Evolutionary conservation across 2,113 vertebrate species (phyloP), one percentile per base, ranked within the genome.

Genomic region (Eira barbara): DNA sequence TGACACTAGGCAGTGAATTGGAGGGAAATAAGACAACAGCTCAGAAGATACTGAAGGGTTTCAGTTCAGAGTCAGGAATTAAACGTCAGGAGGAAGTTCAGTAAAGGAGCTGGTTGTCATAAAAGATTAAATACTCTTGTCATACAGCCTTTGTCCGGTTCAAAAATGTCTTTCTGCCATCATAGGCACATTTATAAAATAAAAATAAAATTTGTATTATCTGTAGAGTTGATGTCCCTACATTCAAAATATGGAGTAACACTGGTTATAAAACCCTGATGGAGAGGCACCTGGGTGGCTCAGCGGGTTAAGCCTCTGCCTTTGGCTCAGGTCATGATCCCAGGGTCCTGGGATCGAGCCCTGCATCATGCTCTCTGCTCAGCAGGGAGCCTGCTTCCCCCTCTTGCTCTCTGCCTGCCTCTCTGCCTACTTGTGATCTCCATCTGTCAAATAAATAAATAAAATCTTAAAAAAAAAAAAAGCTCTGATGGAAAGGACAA

Each of bases 61-160:
- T 67, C 78, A 21, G 18, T 89, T 88, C 92, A 17, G 76, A 95
- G 57, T 18, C 15, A 71, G 8, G 79, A 57, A 97, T 6, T 39
- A 7, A 61, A 78, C 42, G 12, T 96, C 42, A 96, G 67, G 55
- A 95, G 10, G 9, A 96, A 93, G 71, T 13, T 91, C 18, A n/a
- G 31, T 93, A n/a, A 97, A 74, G 81, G 87, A 98, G 92, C 69
- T 11, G 69, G 0, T 6, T 95, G 18, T 36, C 9, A 57, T 67
- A 31, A 87, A 14, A 84, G 39, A n/a, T 84, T 25, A 94, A 98
- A 52, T 87, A 59, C 78, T 91, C 80, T 96, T 9, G 73, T 94
- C 49, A 89, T 95, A 82, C 0, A 92, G 4, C 7, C 45, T 63
- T 63, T 83, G 10, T 20, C 94, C 78, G 47, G 63, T 92, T 86